A percentile compares a stretch with the other conserved stretches of the same genome.
These are phyloP conservation scores for Acropternis orthonyx DNA, from an alignment of 2,797 vertebrate species.

Conservation along the genomic window DNA sequence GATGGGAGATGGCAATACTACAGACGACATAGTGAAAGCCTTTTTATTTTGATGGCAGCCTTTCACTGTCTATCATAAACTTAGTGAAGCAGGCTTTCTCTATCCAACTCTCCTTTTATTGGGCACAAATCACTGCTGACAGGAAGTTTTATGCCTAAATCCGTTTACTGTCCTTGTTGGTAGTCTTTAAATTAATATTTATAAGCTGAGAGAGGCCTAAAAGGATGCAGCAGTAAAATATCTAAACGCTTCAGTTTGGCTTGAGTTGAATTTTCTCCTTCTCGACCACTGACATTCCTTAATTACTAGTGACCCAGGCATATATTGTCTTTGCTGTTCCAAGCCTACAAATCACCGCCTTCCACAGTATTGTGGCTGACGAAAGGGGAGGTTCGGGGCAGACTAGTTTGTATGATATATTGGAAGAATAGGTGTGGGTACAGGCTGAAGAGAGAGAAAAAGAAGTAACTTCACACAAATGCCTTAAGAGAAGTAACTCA, in stretches of 20 bases:
- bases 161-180: constrained; percentile 85
- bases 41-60: constrained; percentile 74
- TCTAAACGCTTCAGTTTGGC: constrained; percentile 74
- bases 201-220: constrained; percentile 78
- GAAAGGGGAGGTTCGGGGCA: constrained; percentile 28
- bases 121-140: constrained; percentile 81
- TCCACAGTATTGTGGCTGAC: constrained; percentile 43
- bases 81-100: constrained; percentile 77
- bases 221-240: constrained; percentile 77
- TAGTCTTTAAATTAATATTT: constrained; percentile 88
- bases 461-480: neutral
- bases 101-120: constrained; percentile 77
- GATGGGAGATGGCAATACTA: constrained; percentile 24
- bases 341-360: constrained; percentile 72
- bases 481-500: neutral
- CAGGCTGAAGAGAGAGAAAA: neutral
- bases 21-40: constrained; percentile 44
- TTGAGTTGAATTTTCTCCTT: constrained; percentile 67
- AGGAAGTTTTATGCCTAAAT: constrained; percentile 82
- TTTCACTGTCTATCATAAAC: constrained; percentile 81
- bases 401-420: constrained; percentile 28
- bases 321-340: constrained; percentile 17
- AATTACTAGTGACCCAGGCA: constrained; percentile 77
- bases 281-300: constrained; percentile 76
- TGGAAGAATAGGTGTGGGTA: constrained; percentile 8